Conservation (phyloP, 2,113 vertebrate species). For the Nymphicus hollandicus region DNA sequence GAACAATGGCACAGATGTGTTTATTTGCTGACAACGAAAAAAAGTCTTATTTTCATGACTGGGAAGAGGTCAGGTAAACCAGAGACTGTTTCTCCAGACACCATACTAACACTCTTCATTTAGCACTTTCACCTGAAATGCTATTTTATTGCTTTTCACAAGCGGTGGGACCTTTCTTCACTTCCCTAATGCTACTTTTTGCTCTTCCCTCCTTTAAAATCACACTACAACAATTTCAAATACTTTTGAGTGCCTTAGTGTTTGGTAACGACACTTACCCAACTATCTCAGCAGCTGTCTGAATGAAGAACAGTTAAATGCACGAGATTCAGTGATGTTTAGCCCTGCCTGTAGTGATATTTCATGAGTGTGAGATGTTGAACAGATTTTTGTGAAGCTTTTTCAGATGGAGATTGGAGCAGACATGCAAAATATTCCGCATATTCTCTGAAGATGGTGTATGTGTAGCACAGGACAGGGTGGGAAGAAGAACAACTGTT, state of each 20-base stretch:
- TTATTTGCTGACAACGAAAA: not conserved
- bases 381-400: not conserved
- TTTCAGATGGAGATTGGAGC: not conserved
- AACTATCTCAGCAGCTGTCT: not conserved
- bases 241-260: not conserved
- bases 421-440: not conserved
- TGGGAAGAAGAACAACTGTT: not conserved
- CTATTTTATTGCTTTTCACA: not conserved
- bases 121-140: not conserved
- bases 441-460: not conserved
- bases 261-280: not conserved
- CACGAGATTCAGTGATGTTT: not conserved
- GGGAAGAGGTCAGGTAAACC: not conserved
- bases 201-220: not conserved
- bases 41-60: not conserved
- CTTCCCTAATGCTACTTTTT: not conserved
- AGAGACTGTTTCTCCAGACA: not conserved
- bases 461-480: not conserved
- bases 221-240: not conserved
- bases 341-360: not conserved
- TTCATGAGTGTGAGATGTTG: not conserved
- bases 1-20: not conserved
- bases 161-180: not conserved
- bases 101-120: not conserved
- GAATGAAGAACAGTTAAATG: not conserved